phyloP scores from a whole-genome alignment of 2,888 invertebrate genomes.

The Heteromurus nitidus region DNA sequence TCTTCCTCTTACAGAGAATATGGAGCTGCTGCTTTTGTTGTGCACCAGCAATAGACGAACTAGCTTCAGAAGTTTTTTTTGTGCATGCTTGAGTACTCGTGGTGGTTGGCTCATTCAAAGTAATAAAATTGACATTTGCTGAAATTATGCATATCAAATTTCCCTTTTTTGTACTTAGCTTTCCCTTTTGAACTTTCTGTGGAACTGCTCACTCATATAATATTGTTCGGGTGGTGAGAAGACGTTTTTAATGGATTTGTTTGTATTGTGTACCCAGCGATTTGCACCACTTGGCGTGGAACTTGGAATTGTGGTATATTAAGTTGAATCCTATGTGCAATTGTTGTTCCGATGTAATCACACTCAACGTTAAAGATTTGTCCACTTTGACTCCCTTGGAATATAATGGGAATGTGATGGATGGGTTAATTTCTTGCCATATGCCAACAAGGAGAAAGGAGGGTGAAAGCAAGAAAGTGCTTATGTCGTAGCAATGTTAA shows the following conservation, averaged over 20 bases:
- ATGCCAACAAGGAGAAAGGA: neutral
- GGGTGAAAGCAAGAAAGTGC: neutral
- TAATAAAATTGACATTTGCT: conserved; percentile 27
- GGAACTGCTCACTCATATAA: neutral
- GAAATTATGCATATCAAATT: conserved; percentile 15
- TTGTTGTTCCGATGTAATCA: no score
- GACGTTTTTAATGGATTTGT: neutral
- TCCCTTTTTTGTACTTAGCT: neutral
- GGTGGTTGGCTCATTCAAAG: conserved; percentile 20
- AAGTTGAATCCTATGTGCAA: no score
- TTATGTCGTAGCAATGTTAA: neutral
- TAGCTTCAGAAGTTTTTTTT: no score
- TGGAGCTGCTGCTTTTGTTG: no score
- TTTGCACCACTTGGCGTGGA: no score
- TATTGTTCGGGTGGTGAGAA: neutral
- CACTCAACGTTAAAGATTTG: neutral
- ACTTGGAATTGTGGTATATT: no score
- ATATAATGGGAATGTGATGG: neutral
- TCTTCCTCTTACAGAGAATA: neutral
- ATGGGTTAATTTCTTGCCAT: neutral
- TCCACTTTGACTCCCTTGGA: neutral
- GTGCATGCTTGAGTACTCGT: neutral
- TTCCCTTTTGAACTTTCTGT: neutral
- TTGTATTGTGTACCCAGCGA: neutral
- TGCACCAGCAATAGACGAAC: no score